phyloP scores from a whole-genome alignment of 2,797 vertebrate species.

The Crocidura indochinensis region DNA sequence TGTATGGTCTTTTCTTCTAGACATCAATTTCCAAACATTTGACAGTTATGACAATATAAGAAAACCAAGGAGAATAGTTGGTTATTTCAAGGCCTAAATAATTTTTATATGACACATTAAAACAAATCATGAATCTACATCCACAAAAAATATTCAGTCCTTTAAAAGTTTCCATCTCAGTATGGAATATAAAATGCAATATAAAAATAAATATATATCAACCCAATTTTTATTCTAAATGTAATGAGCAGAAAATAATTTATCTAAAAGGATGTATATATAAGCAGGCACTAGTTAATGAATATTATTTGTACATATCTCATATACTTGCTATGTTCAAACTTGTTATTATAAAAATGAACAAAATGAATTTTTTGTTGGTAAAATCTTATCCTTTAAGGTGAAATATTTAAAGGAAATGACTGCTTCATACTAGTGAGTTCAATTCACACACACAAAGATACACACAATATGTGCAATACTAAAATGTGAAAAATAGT shows the following conservation, averaged over 20 bases:
- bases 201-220: neutral
- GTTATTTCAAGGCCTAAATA: neutral
- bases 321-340: neutral
- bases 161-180: neutral
- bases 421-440: too few relatives aligned
- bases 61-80: neutral
- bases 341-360: neutral
- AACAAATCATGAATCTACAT: conserved; percentile 19
- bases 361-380: neutral
- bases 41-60: neutral
- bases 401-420: too few relatives aligned
- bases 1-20: neutral
- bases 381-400: neutral
- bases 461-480: neutral
- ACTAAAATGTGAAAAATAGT: neutral
- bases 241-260: neutral
- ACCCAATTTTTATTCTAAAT: neutral
- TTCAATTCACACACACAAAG: too few relatives aligned
- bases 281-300: neutral
- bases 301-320: neutral
- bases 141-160: neutral
- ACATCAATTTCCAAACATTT: neutral
- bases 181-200: neutral
- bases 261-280: neutral
- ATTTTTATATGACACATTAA: neutral